Evolutionary conservation across 2,888 invertebrate genomes (phyloP).

Genomic region (Amphipyra tragopoginis): DNA sequence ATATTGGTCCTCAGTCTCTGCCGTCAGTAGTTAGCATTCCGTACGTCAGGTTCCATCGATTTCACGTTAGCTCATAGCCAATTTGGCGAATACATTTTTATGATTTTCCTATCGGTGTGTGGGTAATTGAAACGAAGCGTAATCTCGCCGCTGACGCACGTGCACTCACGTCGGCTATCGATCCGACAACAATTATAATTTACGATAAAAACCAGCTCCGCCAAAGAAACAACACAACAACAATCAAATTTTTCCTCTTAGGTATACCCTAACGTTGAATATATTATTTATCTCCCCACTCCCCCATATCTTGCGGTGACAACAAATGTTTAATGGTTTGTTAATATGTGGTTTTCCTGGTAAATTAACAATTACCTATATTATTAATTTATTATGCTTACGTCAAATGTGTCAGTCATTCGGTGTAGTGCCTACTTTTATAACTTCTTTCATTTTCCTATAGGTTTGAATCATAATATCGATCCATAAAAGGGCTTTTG

Average conservation of each 20-base stretch:
- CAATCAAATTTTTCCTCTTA: slow-evolving; percentile 52
- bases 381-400: background rate
- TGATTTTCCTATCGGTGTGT: slow-evolving; percentile 73
- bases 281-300: slow-evolving; percentile 5
- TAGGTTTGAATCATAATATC: too few relatives aligned
- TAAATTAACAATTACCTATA: slow-evolving; percentile 5
- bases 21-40: slow-evolving; percentile 51
- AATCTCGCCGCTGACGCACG: slow-evolving; percentile 77
- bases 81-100: slow-evolving; percentile 75
- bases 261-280: slow-evolving; percentile 19
- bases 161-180: slow-evolving; percentile 66
- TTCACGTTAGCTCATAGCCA: slow-evolving; percentile 67
- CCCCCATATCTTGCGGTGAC: slow-evolving; percentile 30
- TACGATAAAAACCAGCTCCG: slow-evolving; percentile 67
- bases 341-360: slow-evolving; percentile 48
- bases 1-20: slow-evolving; percentile 9
- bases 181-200: slow-evolving; percentile 69
- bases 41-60: slow-evolving; percentile 46
- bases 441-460: too few relatives aligned
- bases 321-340: slow-evolving; percentile 30
- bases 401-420: background rate
- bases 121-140: slow-evolving; percentile 72
- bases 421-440: too few relatives aligned
- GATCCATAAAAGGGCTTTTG: too few relatives aligned
- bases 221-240: slow-evolving; percentile 53